Evolutionary conservation across 2,797 vertebrate genomes (phyloP).

Genomic region (Otolemur crassicaudatus): DNA sequence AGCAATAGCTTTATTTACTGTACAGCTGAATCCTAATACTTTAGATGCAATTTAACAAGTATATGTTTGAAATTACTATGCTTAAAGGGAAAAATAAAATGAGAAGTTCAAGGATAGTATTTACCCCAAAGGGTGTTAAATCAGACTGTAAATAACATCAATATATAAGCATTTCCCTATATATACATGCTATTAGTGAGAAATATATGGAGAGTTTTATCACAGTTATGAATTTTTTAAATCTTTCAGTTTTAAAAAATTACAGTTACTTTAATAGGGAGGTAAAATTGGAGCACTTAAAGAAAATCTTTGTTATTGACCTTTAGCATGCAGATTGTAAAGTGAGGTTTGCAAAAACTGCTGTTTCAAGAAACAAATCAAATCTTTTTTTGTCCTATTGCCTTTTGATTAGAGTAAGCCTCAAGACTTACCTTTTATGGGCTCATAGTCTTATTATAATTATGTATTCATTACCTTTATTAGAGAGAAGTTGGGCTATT

Average conservation of each 20-base stretch:
- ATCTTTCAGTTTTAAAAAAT: neutral
- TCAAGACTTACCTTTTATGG: neutral
- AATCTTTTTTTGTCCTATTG: constrained; percentile 1
- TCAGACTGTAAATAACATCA: constrained; percentile 3
- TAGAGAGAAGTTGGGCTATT: neutral
- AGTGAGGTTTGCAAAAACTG: neutral
- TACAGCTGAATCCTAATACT: neutral
- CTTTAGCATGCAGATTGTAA: constrained; percentile 12
- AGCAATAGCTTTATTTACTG: neutral
- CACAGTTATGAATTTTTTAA: neutral
- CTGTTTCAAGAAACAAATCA: constrained; percentile 26
- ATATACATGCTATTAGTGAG: neutral
- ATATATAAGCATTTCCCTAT: neutral
- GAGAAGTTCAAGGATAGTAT: constrained; percentile 32
- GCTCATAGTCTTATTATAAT: neutral
- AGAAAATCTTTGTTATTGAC: neutral
- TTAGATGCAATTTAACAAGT: constrained; percentile 1
- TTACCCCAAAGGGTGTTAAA: neutral
- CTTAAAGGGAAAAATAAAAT: neutral
- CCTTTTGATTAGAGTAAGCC: neutral
- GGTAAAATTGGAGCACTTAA: neutral
- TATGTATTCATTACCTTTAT: neutral
- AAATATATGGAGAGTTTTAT: neutral
- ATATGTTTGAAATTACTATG: neutral
- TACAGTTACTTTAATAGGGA: constrained; percentile 9